Conservation (phyloP, 2,888 invertebrate species). For the Aleiodes leptofemur region DNA sequence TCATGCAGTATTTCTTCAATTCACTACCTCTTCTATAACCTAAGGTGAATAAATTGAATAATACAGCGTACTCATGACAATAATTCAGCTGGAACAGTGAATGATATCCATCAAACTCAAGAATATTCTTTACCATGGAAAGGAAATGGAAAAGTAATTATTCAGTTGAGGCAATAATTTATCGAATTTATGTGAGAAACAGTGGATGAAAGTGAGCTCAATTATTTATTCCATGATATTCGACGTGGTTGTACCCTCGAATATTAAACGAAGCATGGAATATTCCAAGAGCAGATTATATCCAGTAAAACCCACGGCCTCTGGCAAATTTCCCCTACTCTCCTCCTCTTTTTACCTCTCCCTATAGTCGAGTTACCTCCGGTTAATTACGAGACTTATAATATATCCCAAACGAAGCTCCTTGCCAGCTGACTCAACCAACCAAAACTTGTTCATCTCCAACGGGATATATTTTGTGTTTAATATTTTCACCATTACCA, state of each 20-base stretch:
- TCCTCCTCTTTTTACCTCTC: neutral
- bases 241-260: neutral
- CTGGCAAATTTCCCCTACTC: neutral
- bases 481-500: conserved; percentile 31
- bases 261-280: conserved; percentile 5
- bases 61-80: no score
- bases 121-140: no score
- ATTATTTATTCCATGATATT: neutral
- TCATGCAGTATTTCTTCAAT: no score
- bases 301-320: conserved; percentile 12
- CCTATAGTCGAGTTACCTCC: conserved; percentile 2
- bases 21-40: no score
- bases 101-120: no score
- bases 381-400: conserved; percentile 34
- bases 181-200: neutral
- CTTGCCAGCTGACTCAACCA: conserved; percentile 31
- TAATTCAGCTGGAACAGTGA: no score
- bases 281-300: conserved; percentile 22
- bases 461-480: neutral
- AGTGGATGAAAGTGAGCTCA: neutral
- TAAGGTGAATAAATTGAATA: no score
- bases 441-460: neutral
- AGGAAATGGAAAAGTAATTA: no score
- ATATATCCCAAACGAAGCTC: conserved; percentile 18
- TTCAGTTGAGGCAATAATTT: neutral